These are phyloP conservation scores for Carpatolechia fugitivella DNA, from an alignment of 2,888 invertebrate genomes.

Conservation along the genomic window DNA sequence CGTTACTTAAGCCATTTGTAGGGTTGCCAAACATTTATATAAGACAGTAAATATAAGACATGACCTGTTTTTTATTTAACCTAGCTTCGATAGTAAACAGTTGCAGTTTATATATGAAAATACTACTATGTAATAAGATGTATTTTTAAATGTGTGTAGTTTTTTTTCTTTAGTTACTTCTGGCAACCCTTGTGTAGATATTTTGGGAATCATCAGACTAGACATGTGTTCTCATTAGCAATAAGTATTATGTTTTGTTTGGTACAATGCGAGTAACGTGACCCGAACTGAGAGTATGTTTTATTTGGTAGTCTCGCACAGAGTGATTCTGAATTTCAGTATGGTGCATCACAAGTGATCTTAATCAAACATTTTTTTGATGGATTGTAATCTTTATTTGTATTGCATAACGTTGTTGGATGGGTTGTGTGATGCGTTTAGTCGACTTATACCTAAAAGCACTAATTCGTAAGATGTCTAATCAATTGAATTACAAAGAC, in stretches of 20 bases:
- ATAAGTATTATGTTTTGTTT: conserved; percentile 33
- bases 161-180: background rate
- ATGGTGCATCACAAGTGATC: too few species aligned
- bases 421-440: too few species aligned
- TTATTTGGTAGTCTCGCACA: background rate
- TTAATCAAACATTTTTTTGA: too few species aligned
- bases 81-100: too few species aligned
- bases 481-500: too few species aligned
- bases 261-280: conserved; percentile 1
- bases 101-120: too few species aligned
- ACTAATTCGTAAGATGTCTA: too few species aligned
- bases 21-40: background rate
- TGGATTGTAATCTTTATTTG: background rate
- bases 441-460: too few species aligned
- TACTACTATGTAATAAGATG: too few species aligned
- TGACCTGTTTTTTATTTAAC: too few species aligned
- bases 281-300: background rate
- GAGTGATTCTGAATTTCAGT: background rate
- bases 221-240: conserved; percentile 56
- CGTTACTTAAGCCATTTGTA: conserved; percentile 27
- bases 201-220: conserved; percentile 40
- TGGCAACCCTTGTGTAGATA: conserved; percentile 16
- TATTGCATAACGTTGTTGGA: background rate
- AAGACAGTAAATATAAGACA: too few species aligned
- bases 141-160: too few species aligned